Evolutionary conservation across 1,140 invertebrate species (phyloP).

Genomic region (Augochlora pura): DNA sequence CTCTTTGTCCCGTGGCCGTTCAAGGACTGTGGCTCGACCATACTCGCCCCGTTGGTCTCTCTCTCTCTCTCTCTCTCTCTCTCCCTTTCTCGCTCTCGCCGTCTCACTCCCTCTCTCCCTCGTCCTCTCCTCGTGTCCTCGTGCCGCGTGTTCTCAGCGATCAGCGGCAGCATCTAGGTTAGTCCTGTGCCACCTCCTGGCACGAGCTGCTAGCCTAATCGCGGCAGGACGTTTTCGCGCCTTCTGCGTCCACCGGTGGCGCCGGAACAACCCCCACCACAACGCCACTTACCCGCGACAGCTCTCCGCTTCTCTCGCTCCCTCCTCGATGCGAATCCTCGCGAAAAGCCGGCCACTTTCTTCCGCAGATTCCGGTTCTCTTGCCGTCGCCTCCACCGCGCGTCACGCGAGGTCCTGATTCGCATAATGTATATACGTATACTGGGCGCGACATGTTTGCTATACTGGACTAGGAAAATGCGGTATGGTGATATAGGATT

Average conservation of each 20-base stretch:
- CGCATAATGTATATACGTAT: too few relatives aligned
- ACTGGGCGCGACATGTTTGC: too few relatives aligned
- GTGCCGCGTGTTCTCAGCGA: conserved; percentile 27
- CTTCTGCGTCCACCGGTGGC: conserved; percentile 67
- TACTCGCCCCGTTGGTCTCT: conserved; percentile 35
- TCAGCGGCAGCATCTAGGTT: conserved; percentile 61
- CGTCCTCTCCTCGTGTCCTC: conserved; percentile 22
- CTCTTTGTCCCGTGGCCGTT: conserved; percentile 48
- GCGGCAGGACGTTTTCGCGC: conserved; percentile 74
- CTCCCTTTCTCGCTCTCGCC: neutral
- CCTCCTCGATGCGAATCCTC: too few relatives aligned
- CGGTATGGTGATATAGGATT: too few relatives aligned
- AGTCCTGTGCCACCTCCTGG: conserved; percentile 77
- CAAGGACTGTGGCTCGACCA: conserved; percentile 43
- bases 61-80: conserved; percentile 30
- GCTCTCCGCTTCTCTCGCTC: too few relatives aligned
- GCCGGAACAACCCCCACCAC: conserved; percentile 42
- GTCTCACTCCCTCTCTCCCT: neutral
- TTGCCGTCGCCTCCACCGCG: too few relatives aligned
- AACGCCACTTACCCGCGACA: too few relatives aligned
- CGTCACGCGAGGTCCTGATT: too few relatives aligned
- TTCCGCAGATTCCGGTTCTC: too few relatives aligned
- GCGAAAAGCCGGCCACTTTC: too few relatives aligned
- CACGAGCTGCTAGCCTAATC: conserved; percentile 71
- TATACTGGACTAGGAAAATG: too few relatives aligned